Base-by-base conservation (phyloP, 2,888 invertebrate species). In the Aspidapion aeneum region DNA sequence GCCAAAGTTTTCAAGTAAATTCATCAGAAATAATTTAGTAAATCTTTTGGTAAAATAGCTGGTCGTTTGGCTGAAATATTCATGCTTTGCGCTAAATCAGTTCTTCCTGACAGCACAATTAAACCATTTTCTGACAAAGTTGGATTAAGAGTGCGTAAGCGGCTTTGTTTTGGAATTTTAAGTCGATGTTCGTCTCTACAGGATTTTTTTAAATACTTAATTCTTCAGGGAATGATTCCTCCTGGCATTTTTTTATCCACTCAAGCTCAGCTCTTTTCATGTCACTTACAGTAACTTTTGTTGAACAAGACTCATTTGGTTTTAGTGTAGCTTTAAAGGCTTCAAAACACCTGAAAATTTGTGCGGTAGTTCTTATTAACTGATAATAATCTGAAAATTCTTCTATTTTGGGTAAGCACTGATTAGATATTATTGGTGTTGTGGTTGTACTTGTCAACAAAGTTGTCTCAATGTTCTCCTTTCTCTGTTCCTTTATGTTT, bases 321-420 rank as follows among this genome's bases (percentile, higher is more conserved):
- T 18, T 21, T 1, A 50, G 48, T 52, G 49, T 62, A 1, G 35
- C 2, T 21, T 50, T 51, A 18, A 49, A 35, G 18, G 35, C 21
- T 55, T 61, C 20, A 18, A 21, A 20, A 19, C 49, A 62, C 21
- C 22, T 57, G 1, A 2, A 12, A 2, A 58, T 21, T 18, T 54
- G 20, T 1, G 50, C 62, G 20, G 57, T 22, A 21, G 48, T 17
- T 62, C 54, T 57, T n/a, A 62, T 18, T 49, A 62, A 52, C 18
- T 19, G 57, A n/a, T 20, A 57, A 56, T 51, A 62, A 12, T 49
- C 57, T n/a, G 62, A 57, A 17, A 62, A 62, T 57, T 50, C 50
- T 57, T 1, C 19, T 17, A 57, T 2, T 49, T 62, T 51, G 48
- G 51, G 57, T 49, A 62, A 18, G 19, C 19, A 49, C 17, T n/a